Base-by-base conservation (phyloP, 2,113 vertebrate genomes). In the Hippolais icterina region DNA sequence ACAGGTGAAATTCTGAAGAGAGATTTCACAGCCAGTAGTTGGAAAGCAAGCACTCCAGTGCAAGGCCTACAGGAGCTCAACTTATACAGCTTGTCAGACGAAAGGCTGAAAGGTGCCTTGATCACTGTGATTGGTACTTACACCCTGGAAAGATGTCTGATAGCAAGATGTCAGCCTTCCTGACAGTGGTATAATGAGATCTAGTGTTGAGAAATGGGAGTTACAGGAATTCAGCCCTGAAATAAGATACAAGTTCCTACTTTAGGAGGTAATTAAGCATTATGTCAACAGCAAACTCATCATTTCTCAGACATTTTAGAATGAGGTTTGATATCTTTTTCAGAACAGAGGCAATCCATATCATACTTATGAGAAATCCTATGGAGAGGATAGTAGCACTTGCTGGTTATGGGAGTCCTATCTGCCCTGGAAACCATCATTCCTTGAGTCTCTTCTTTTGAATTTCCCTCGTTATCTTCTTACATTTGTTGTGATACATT, bases 141-240 rank as follows among this genome's bases (percentile, higher is more conserved):
- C 61, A 84, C 70, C 57, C 65, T 71, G 84, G 80, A 89, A 95
- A 94, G 89, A 84, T 69, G 81, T 83, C 94, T 96, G 80, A 84
- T 69, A 91, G 83, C 72, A 89, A 91, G 77, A 89, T 75, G 72
- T 92, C 95, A 95, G 81, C 89, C 80, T 87, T 92, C 71, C 86
- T 92, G 95, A 95, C 92, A 95, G 71, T 22, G 50, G 64, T 27
- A 93, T 94, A 97, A 94, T 94, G 90, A 96, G 90, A 89, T 90
- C 54, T 54, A 78, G 71, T 54, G 42, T 12, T 72, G 71, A 86
- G 71, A 83, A 88, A 94, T 11, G 71, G 46, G 69, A 95, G 66
- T 74, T 88, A 54, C 2, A 87, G 86, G 90, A 74, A 92, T 59
- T 63, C 76, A 57, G 47, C 35, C 72, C 76, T 59, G 71, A 89